Evolutionary conservation across 2,888 invertebrate genomes (phyloP).

Genomic region (Druceiella hillmani): DNA sequence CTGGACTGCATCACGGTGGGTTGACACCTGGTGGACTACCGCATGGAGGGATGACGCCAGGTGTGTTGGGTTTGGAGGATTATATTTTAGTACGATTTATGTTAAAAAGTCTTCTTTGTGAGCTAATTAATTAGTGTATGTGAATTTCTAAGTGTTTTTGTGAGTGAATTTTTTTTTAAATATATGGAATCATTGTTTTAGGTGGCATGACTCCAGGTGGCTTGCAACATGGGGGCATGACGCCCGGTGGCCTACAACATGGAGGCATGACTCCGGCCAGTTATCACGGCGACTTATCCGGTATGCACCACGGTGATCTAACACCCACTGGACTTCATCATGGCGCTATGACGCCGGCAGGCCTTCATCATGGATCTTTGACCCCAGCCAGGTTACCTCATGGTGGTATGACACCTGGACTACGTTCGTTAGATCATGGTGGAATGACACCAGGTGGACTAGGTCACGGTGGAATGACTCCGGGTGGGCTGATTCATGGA

Average conservation of each 20-base stretch:
- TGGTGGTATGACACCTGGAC: slow-evolving; percentile 21
- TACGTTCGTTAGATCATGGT: slow-evolving; percentile 22
- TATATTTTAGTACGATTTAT: slow-evolving; percentile 23
- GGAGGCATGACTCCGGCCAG: slow-evolving; percentile 29
- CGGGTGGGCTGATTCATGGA: slow-evolving; percentile 36
- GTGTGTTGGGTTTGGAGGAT: slow-evolving; percentile 29
- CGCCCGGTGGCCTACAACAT: slow-evolving; percentile 41
- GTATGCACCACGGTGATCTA: slow-evolving; percentile 43
- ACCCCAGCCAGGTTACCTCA: slow-evolving; percentile 30
- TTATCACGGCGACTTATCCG: no score
- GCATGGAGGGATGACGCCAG: slow-evolving; percentile 35
- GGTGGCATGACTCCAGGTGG: slow-evolving; percentile 33
- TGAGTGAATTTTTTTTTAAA: no score
- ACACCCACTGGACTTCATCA: slow-evolving; percentile 30
- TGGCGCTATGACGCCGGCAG: slow-evolving; percentile 29
- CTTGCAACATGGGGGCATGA: slow-evolving; percentile 37
- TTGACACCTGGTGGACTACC: slow-evolving; percentile 37
- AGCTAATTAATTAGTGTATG: no score
- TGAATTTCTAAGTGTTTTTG: no score
- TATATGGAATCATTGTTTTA: no score
- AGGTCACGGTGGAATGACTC: slow-evolving; percentile 35
- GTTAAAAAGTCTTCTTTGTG: background rate
- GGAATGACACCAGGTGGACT: slow-evolving; percentile 31
- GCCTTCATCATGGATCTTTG: slow-evolving; percentile 43
- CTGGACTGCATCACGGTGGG: slow-evolving; percentile 38